phyloP scores from a whole-genome alignment of 2,888 invertebrate genomes.

The Caenorhabditis japonica region DNA sequence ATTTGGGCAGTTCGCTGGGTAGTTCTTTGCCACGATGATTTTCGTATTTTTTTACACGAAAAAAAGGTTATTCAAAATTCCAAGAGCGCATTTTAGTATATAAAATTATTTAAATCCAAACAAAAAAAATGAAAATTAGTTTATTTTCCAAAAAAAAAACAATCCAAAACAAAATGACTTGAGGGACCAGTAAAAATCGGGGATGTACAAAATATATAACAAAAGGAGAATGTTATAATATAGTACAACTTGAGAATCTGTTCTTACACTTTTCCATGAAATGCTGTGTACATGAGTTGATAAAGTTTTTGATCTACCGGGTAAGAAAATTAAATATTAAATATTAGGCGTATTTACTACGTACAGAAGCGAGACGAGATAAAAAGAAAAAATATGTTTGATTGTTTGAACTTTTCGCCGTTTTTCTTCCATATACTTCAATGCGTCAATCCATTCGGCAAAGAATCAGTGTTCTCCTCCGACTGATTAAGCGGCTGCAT shows the following conservation, averaged over 20 bases:
- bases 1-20: too few relatives aligned
- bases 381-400: neutral
- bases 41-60: too few relatives aligned
- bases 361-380: constrained; percentile 9
- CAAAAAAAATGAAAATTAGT: neutral
- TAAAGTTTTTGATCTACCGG: constrained; percentile 21
- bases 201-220: constrained; percentile 21
- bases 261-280: constrained; percentile 34
- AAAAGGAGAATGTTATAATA: constrained; percentile 6
- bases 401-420: neutral
- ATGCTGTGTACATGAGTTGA: constrained; percentile 42
- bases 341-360: too few relatives aligned
- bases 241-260: constrained; percentile 45
- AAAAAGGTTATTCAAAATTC: neutral
- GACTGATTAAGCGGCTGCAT: constrained; percentile 49
- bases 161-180: neutral
- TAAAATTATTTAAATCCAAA: neutral
- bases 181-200: constrained; percentile 22
- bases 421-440: neutral
- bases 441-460: constrained; percentile 34
- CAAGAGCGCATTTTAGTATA: neutral
- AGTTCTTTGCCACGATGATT: too few relatives aligned
- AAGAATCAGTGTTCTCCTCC: constrained; percentile 30
- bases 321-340: neutral
- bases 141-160: neutral